A percentile compares a stretch with the other conserved stretches of the same genome.
These are phyloP conservation scores for Hoplodrina blanda DNA, from an alignment of 2,888 invertebrate genomes.

Conservation along the genomic window DNA sequence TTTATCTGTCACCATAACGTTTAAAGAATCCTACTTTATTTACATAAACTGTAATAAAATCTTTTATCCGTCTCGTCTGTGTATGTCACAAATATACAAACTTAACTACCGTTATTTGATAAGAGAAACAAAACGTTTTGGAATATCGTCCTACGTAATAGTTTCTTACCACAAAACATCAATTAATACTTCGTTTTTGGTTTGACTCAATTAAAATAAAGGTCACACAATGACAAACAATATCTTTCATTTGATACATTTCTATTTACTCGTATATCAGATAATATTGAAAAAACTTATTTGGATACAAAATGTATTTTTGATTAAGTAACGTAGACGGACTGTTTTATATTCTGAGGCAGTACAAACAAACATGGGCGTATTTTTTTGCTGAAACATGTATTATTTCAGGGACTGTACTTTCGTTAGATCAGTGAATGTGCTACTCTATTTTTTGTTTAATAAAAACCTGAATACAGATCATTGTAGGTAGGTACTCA, in stretches of 20 bases:
- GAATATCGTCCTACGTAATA: background rate
- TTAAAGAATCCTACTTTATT: too few species aligned
- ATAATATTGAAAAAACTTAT: slow-evolving; percentile 14
- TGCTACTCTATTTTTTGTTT: too few species aligned
- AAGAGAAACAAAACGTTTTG: background rate
- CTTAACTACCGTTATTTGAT: slow-evolving; percentile 12
- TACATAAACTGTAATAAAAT: background rate
- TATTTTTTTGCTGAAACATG: slow-evolving; percentile 9
- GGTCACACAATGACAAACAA: slow-evolving; percentile 20
- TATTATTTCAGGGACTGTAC: background rate
- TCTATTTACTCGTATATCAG: slow-evolving; percentile 11
- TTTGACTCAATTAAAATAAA: slow-evolving; percentile 23
- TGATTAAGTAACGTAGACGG: slow-evolving; percentile 21
- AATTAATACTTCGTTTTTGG: slow-evolving; percentile 28
- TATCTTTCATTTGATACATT: slow-evolving; percentile 10
- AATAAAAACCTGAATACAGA: too few species aligned
- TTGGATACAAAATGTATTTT: slow-evolving; percentile 31
- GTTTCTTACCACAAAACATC: slow-evolving; percentile 18
- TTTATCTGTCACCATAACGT: too few species aligned
- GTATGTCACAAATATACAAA: slow-evolving; percentile 2
- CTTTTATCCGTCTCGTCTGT: background rate
- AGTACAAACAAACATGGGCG: slow-evolving; percentile 2
- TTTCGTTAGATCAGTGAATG: background rate
- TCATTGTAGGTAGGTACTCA: too few species aligned
- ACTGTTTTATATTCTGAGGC: slow-evolving; percentile 20